Evolutionary conservation across 2,113 vertebrate species (phyloP), one percentile per base, ranked within the genome.

Genomic region (Semicossyphus pulcher): DNA sequence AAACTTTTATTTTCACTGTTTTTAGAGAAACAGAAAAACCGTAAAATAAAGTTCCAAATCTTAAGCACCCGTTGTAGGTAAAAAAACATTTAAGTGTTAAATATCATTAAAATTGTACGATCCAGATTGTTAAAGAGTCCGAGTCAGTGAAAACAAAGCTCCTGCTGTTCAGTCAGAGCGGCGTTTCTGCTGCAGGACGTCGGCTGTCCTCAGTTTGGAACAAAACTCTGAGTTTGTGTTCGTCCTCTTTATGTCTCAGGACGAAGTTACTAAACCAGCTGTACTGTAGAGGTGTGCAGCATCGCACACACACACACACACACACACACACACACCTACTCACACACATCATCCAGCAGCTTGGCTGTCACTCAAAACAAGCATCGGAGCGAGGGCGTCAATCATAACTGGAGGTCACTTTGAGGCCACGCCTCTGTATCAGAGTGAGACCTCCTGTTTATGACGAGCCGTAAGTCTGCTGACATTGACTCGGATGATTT

Each of bases 401-500:
- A 25, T 86, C 78, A 68, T 37, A 25, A 21, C 10, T 63, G 67
- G 64, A 77, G 86, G 81, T 81, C 73, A 75, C 76, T 77, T 65
- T 85, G 41, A 70, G 78, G 47, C 78, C 69, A 32, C 23, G 41
- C 59, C 52, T 72, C 49, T 14, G 32, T 31, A 45, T 49, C 71
- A 1, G 73, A 76, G 77, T 61, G 58, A 78, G 64, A 59, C 68
- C 37, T 75, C 54, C 54, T 67, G 67, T 74, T 65, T 75, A 64
- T 76, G 69, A 74, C 12, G 52, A 83, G 58, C 68, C 0, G 29
- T 51, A 14, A 70, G 72, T 41, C 58, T 70, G 87, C 59, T 85
- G 88, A 88, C 84, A 56, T 86, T 81, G 61, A 66, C 72, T 78
- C 7, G 0, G 44, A 51, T 78, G 18, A 69, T 81, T 76, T 86